Base-by-base conservation (phyloP, 2,797 vertebrate genomes). In the Lemur catta region DNA sequence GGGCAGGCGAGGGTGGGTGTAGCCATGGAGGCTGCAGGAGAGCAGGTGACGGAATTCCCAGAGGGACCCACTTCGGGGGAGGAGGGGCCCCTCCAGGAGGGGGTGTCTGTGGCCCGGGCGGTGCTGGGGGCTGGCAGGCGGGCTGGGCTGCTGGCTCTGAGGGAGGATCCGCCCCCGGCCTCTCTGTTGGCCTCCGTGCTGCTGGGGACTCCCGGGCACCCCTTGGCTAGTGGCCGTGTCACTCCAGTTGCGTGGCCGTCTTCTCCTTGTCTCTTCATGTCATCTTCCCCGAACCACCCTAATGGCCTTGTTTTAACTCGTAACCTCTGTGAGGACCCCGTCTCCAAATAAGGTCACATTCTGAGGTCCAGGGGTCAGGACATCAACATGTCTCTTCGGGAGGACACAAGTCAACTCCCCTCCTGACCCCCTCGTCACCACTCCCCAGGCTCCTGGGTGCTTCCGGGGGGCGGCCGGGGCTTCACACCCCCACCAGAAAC, bases 401-500 rank as follows among this genome's bases (percentile, higher is more conserved):
- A 22, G 17, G 26, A 50, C 52, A 71, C 18, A 20, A 15, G 5
- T 46, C 55, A 65, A 33, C 30, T 50, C 1, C 41, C 12, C 7
- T 3, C 22, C 33, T 0, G 12, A 30, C 20, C 15, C 50, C 38
- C 67, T 22, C 35, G 10, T 17, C 63, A 30, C 50, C 20, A 20
- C n/a, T 6, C 4, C 13, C 41, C 4, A 30, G 18, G 18, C 6
- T 48, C 74, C n/a, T 0, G 8, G 6, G 11, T 15, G 13, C 46
- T 35, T 52, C 57, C 55, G 13, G 2, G 8, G 30, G 35, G 33
- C 30, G 0, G 26, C 65, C 8, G 0, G 0, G 59, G 59, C 43
- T 24, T 1, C 17, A 4, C 0, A 1, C 3, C 0, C n/a, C 43
- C 0, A 4, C 38, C 92, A 8, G 26, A 61, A 1, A 26, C 0